Evolutionary conservation across 2,797 vertebrate genomes (phyloP).

Genomic region (Discoglossus pictus): DNA sequence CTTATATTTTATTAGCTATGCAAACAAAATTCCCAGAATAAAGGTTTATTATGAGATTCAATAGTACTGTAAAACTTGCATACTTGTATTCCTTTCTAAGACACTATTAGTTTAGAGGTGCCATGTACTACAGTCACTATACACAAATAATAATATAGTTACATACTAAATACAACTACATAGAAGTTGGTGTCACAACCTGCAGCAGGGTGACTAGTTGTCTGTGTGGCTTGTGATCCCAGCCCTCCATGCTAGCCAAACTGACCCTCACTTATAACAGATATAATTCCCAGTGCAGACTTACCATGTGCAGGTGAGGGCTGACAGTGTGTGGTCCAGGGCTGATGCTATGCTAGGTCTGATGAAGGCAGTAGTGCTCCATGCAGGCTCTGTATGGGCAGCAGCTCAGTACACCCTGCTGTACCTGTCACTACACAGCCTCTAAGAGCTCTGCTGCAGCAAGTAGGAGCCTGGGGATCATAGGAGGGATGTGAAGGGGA

Average conservation of each 20-base stretch:
- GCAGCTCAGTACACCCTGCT: slow-evolving; percentile 25
- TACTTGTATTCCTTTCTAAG: too few species aligned
- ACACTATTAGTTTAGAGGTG: too few species aligned
- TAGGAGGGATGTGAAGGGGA: slow-evolving; percentile 33
- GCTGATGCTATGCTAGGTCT: slow-evolving; percentile 22
- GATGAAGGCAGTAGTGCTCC: slow-evolving; percentile 43
- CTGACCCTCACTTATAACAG: background rate
- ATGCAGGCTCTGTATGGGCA: slow-evolving; percentile 28
- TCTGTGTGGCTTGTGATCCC: background rate
- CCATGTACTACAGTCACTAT: too few species aligned
- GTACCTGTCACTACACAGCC: slow-evolving; percentile 45
- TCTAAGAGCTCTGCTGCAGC: slow-evolving; percentile 42
- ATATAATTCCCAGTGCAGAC: slow-evolving; percentile 9
- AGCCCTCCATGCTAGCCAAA: background rate
- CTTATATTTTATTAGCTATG: too few species aligned
- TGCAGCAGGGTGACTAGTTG: background rate
- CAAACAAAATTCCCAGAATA: too few species aligned
- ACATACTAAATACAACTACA: slow-evolving; percentile 4
- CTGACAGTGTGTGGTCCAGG: background rate
- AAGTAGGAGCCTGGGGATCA: slow-evolving; percentile 43
- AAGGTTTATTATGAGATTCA: too few species aligned
- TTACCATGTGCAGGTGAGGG: slow-evolving; percentile 29
- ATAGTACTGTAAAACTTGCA: too few species aligned
- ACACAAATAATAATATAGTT: too few species aligned
- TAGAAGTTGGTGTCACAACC: background rate